Evolutionary conservation across 2,113 vertebrate genomes (phyloP).

Genomic region (Gavialis gangeticus): DNA sequence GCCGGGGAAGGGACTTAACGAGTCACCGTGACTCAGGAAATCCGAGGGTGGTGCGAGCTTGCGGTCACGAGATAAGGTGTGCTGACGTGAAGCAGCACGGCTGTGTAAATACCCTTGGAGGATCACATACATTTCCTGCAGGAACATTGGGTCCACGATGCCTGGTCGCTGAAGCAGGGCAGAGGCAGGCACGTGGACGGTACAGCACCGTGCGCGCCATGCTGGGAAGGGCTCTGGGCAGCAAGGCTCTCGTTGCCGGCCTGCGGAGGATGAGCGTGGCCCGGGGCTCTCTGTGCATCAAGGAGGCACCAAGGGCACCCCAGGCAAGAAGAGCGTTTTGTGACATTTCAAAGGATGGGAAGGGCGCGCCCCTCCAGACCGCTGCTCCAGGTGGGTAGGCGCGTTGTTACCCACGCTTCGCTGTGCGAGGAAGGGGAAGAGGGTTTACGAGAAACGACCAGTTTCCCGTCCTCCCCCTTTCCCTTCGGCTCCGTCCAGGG

Average conservation of each 20-base stretch:
- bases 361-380: rapidly evolving
- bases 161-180: not conserved
- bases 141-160: rapidly evolving
- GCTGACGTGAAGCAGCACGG: not conserved
- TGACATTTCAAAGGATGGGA: rapidly evolving
- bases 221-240: not conserved
- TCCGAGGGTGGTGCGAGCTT: not conserved
- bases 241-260: not conserved
- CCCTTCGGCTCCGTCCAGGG: not conserved
- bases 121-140: not conserved
- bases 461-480: not conserved
- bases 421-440: rapidly evolving
- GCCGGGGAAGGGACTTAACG: not conserved
- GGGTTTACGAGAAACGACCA: not conserved
- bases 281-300: no score
- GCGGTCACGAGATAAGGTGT: not conserved
- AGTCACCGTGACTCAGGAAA: not conserved
- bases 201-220: not conserved
- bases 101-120: no score
- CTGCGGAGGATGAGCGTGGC: rapidly evolving
- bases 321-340: rapidly evolving
- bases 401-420: rapidly evolving
- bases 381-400: constrained; percentile 16
- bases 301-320: rapidly evolving
- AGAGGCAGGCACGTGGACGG: not conserved